phyloP scores from a whole-genome alignment of 2,888 invertebrate genomes.

The Bimastos eiseni region DNA sequence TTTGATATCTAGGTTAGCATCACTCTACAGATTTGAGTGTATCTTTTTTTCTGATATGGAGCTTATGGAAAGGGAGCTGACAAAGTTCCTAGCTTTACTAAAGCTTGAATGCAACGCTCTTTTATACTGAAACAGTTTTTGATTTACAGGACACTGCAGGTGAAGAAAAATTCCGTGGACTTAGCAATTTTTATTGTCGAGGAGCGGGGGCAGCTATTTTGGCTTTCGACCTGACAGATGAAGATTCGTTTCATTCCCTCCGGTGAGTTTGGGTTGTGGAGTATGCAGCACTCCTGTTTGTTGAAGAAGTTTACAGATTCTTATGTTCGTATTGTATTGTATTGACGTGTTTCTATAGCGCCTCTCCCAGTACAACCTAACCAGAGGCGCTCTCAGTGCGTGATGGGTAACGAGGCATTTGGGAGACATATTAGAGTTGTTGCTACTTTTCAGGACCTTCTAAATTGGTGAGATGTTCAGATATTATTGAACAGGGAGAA shows the following conservation, averaged over 20 bases:
- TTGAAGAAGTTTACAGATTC: not conserved
- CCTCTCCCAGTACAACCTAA: too few relatives aligned
- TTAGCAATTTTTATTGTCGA: constrained; percentile 60
- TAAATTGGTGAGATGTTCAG: too few relatives aligned
- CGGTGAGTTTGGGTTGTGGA: constrained; percentile 44
- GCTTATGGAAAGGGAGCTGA: not conserved
- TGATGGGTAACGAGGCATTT: too few relatives aligned
- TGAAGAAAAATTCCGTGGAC: constrained; percentile 58
- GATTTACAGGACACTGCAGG: constrained; percentile 59
- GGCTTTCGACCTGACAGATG: constrained; percentile 56
- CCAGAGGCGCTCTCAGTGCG: too few relatives aligned
- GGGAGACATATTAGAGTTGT: too few relatives aligned
- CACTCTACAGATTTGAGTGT: not conserved
- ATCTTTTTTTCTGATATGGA: not conserved
- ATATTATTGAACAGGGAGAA: too few relatives aligned
- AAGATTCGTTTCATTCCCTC: constrained; percentile 56
- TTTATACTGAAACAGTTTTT: not conserved
- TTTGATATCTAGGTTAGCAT: too few relatives aligned
- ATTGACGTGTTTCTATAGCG: too few relatives aligned
- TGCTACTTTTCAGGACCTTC: too few relatives aligned
- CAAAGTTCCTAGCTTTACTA: not conserved
- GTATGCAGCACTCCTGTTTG: not conserved
- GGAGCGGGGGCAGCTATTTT: constrained; percentile 61
- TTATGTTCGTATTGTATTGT: too few relatives aligned
- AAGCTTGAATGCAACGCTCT: not conserved